Conservation (phyloP, 2,113 vertebrate genomes). For the Crotalus viridis region DNA sequence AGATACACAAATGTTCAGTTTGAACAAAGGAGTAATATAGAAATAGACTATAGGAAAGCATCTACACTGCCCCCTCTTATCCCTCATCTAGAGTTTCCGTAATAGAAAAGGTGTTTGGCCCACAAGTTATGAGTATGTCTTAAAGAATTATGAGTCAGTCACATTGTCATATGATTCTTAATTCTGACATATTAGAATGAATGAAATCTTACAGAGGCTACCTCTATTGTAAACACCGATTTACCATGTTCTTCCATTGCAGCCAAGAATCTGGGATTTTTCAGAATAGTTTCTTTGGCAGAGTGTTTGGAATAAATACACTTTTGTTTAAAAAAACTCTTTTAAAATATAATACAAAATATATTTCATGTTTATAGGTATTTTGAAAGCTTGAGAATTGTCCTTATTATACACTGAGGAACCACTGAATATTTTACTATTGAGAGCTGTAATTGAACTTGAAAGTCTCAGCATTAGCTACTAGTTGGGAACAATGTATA, state of each 20-base stretch:
- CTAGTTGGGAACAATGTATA: constrained; percentile 12
- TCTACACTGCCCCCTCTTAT: background rate
- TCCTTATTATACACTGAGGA: background rate
- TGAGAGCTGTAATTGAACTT: constrained; percentile 29
- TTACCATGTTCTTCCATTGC: background rate
- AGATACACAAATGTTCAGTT: background rate
- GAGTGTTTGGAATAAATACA: background rate
- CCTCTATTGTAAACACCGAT: background rate
- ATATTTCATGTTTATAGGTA: constrained; percentile 1
- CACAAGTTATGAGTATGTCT: background rate
- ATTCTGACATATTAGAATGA: background rate
- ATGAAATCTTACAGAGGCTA: background rate
- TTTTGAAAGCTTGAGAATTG: constrained; percentile 24
- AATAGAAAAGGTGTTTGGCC: background rate
- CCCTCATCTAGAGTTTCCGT: background rate
- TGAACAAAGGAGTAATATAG: background rate
- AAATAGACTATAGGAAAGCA: background rate
- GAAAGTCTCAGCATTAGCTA: constrained; percentile 21
- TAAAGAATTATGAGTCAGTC: background rate
- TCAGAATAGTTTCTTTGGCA: background rate
- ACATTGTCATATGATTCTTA: background rate
- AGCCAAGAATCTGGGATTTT: background rate
- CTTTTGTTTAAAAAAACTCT: background rate
- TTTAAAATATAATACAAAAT: constrained; percentile 11
- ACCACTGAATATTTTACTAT: constrained; percentile 28